phyloP scores from a whole-genome alignment of 2,113 vertebrate species.

The Mastomys natalensis region DNA sequence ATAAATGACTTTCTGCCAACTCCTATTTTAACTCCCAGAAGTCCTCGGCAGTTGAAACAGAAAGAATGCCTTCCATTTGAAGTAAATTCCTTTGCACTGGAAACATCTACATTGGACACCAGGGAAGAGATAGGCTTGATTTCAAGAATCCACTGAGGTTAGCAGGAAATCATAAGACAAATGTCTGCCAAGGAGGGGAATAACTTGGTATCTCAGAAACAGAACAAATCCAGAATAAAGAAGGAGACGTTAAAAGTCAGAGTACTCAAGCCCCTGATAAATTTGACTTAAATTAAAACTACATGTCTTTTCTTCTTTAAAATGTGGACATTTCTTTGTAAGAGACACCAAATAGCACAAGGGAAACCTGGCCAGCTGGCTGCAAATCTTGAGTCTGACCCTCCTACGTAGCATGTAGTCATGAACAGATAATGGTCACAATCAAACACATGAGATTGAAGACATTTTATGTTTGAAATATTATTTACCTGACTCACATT shows the following conservation, averaged over 20 bases:
- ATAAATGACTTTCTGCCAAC: conserved; percentile 56
- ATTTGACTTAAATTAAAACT: conserved; percentile 64
- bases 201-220: conserved; percentile 44
- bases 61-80: conserved; percentile 70
- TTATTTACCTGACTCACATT: conserved; percentile 60
- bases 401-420: background rate
- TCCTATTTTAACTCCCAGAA: conserved; percentile 61
- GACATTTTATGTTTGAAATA: conserved; percentile 56
- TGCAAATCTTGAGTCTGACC: background rate
- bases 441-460: background rate
- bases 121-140: conserved; percentile 70
- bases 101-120: conserved; percentile 76
- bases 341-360: conserved; percentile 43
- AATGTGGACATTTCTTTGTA: conserved; percentile 15
- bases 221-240: conserved; percentile 56
- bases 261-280: conserved; percentile 1
- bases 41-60: conserved; percentile 34
- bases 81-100: conserved; percentile 66
- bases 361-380: conserved; percentile 23
- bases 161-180: conserved; percentile 71
- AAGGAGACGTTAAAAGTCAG: conserved; percentile 40
- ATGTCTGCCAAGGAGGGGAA: conserved; percentile 37
- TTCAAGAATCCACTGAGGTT: conserved; percentile 73
- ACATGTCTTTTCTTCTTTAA: background rate
- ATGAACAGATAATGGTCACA: conserved; percentile 25